Percentiles rank a stretch among this genome's conserved stretches.
phyloP scores from a whole-genome alignment of 2,797 vertebrate species.

The Brachymystax lenok region DNA sequence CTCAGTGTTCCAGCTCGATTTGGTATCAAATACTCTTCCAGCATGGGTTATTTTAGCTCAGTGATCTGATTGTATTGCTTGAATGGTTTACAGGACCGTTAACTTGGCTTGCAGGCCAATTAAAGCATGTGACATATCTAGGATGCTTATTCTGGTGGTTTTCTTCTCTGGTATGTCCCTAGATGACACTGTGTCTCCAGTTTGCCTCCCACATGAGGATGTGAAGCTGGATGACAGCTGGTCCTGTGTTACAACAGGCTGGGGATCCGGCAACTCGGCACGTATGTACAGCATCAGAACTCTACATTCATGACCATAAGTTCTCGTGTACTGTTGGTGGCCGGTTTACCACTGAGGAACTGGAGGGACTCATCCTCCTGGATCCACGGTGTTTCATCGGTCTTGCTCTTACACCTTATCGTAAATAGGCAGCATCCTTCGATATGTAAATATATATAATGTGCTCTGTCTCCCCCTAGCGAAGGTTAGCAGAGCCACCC shows the following conservation, averaged over 20 bases:
- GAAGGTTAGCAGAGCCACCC: conserved; percentile 28
- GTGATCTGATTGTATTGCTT: background rate
- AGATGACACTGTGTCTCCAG: conserved; percentile 54
- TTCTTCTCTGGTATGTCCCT: conserved; percentile 18
- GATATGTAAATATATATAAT: background rate
- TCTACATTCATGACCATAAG: no score
- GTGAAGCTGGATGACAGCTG: conserved; percentile 53
- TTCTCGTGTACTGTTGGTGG: background rate
- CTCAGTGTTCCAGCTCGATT: conserved; percentile 52
- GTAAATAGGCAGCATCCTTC: background rate
- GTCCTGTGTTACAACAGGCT: conserved; percentile 67
- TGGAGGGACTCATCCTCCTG: background rate
- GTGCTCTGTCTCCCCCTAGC: conserved; percentile 28
- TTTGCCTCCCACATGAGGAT: conserved; percentile 67
- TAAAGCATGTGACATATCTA: background rate
- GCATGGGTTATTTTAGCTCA: background rate
- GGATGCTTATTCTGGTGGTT: background rate
- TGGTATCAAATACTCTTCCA: conserved; percentile 38
- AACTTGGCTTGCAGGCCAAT: background rate
- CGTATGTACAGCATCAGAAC: conserved; percentile 33
- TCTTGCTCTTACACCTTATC: background rate
- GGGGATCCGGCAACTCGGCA: conserved; percentile 50
- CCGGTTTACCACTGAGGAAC: background rate
- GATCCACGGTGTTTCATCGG: background rate
- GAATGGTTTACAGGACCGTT: background rate